Evolutionary conservation across 2,888 invertebrate species (phyloP).

Genomic region (Nomada goodeniana): DNA sequence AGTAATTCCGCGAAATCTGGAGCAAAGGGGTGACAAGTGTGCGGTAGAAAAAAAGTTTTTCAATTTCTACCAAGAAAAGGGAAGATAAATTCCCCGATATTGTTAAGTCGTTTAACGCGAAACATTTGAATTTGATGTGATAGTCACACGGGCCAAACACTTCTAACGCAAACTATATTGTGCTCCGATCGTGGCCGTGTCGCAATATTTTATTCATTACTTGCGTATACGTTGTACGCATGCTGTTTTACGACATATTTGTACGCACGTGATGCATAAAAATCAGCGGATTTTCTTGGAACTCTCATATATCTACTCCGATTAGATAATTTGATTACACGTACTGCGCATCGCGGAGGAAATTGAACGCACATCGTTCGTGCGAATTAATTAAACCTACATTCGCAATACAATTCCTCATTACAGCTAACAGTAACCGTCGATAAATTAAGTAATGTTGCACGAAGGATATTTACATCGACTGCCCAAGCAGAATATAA

Average conservation of each 20-base stretch:
- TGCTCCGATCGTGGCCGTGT: not conserved
- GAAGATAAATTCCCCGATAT: too few relatives aligned
- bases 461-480: too few relatives aligned
- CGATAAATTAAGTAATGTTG: not conserved
- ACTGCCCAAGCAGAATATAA: too few relatives aligned
- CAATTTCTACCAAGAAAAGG: too few relatives aligned
- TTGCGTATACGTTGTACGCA: not conserved
- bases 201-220: slow-evolving; percentile 1
- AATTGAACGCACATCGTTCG: not conserved
- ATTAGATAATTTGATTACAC: not conserved
- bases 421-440: too few relatives aligned
- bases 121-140: too few relatives aligned
- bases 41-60: too few relatives aligned
- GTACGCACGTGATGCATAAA: not conserved
- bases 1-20: not conserved
- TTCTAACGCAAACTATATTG: too few relatives aligned
- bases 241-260: not conserved
- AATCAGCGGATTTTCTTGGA: not conserved
- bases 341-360: too few relatives aligned
- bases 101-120: too few relatives aligned
- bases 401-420: too few relatives aligned
- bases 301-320: not conserved
- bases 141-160: not conserved
- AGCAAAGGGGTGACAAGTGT: not conserved
- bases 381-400: too few relatives aligned